phyloP scores from a whole-genome alignment of 2,797 vertebrate species.

The Macrochelys suwanniensis region DNA sequence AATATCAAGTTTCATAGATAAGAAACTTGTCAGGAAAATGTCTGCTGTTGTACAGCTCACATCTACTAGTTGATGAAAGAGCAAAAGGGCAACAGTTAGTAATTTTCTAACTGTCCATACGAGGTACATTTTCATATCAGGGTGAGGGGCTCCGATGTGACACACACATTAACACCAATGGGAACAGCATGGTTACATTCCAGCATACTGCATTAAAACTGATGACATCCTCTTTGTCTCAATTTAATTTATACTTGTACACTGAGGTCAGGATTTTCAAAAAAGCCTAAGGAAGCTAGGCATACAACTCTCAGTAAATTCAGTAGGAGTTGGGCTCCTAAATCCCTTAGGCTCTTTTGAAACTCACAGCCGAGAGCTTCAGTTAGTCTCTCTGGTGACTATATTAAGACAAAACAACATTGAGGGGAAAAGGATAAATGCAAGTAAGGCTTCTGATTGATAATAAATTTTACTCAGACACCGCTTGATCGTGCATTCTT shows the following conservation, averaged over 20 bases:
- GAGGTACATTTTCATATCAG: neutral
- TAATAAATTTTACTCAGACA: neutral
- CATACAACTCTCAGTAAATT: neutral
- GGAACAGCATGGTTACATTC: neutral
- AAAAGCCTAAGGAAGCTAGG: neutral
- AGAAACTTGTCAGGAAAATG: neutral
- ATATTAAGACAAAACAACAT: neutral
- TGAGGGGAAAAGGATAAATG: neutral
- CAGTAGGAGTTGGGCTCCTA: neutral
- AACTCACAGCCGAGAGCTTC: neutral
- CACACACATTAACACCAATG: neutral
- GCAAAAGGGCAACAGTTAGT: neutral
- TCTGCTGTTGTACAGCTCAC: neutral
- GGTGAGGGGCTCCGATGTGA: rapidly evolving
- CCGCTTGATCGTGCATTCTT: neutral
- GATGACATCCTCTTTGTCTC: neutral
- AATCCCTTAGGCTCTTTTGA: neutral
- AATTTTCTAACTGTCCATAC: neutral
- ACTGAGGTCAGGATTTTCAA: neutral
- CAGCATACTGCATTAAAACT: neutral
- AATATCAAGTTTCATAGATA: conserved; percentile 11
- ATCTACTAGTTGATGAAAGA: neutral
- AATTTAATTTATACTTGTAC: neutral
- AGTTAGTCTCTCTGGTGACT: neutral
- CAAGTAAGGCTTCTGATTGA: neutral